Conservation (phyloP, 2,113 vertebrate species). For the Corythornis cristatus region DNA sequence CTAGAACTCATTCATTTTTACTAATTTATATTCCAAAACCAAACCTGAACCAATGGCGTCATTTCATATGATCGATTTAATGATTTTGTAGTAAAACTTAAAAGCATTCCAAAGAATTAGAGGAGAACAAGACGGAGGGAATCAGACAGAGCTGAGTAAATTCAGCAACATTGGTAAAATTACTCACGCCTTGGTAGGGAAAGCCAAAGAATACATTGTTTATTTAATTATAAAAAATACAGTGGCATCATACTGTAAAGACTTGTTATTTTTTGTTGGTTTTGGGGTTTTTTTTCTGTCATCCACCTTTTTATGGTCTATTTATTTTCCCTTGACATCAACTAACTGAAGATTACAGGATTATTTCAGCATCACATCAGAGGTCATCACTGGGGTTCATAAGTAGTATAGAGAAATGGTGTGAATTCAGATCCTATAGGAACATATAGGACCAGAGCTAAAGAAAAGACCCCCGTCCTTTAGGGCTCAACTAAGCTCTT, state of each 20-base stretch:
- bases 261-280: neutral
- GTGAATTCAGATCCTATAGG: neutral
- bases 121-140: neutral
- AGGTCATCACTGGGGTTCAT: neutral
- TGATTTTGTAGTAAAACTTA: constrained; percentile 26
- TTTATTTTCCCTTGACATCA: constrained; percentile 29
- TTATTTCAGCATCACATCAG: constrained; percentile 28
- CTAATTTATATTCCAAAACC: neutral
- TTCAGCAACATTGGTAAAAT: constrained; percentile 11
- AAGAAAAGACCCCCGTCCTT: neutral
- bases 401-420: neutral
- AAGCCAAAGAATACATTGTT: neutral
- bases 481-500: constrained; percentile 14
- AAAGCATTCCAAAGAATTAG: constrained; percentile 48
- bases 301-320: neutral
- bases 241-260: constrained; percentile 38
- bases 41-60: neutral
- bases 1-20: constrained; percentile 11
- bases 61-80: neutral
- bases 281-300: neutral
- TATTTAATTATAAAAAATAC: neutral
- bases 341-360: constrained; percentile 42
- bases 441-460: neutral
- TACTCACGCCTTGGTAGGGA: constrained; percentile 19
- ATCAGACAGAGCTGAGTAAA: constrained; percentile 33